Evolutionary conservation across 2,888 invertebrate genomes (phyloP).

Genomic region (Cyclophora punctaria): DNA sequence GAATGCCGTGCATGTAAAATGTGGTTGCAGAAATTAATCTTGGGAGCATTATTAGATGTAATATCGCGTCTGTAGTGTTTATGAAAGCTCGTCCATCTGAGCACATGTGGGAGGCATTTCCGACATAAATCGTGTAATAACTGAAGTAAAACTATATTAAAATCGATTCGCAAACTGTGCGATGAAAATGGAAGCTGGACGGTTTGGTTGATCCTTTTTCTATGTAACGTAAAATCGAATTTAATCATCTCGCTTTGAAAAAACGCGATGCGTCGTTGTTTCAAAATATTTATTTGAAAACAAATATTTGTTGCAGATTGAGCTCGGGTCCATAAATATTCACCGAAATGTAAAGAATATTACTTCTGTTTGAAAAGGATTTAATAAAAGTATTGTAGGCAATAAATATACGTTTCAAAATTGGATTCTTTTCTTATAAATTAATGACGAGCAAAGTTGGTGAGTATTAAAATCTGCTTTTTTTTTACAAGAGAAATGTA

Average conservation of each 20-base stretch:
- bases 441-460: too few species aligned
- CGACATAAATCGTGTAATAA: not conserved
- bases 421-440: too few species aligned
- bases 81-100: too few species aligned
- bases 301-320: too few species aligned
- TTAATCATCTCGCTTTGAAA: constrained; percentile 18
- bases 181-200: constrained; percentile 9
- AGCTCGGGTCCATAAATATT: too few species aligned
- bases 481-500: too few species aligned
- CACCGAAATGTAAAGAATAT: not conserved
- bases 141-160: not conserved
- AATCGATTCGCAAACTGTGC: constrained; percentile 6
- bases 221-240: constrained; percentile 25
- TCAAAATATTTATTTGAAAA: constrained; percentile 1
- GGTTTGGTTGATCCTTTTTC: constrained; percentile 24
- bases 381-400: not conserved
- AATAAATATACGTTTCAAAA: not conserved
- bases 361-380: not conserved
- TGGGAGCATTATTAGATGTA: too few species aligned
- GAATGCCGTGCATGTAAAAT: too few species aligned
- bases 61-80: too few species aligned
- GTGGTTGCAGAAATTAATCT: too few species aligned
- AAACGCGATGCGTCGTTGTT: constrained; percentile 13
- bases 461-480: too few species aligned
- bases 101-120: too few species aligned